A percentile compares a stretch with the other conserved stretches of the same genome.
phyloP scores from a whole-genome alignment of 1,140 invertebrate species.

The Dendrolimus punctatus region DNA sequence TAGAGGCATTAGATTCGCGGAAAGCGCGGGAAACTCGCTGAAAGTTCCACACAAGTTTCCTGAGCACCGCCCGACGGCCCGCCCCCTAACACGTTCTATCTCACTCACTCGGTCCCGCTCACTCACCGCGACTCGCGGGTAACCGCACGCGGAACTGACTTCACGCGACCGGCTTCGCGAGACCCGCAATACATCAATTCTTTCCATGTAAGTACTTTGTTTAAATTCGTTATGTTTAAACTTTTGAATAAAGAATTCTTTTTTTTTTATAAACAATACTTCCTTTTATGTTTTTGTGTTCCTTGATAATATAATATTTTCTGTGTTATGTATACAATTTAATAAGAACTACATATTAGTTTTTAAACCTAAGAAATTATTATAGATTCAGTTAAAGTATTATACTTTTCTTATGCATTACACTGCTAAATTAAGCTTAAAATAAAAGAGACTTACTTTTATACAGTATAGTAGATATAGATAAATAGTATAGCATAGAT shows the following conservation, averaged over 20 bases:
- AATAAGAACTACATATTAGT: too few species aligned
- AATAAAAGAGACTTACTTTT: not conserved
- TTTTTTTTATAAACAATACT: too few species aligned
- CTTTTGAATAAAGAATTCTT: too few species aligned
- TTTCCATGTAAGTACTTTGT: slow-evolving; percentile 6
- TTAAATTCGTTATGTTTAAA: too few species aligned
- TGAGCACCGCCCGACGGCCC: slow-evolving; percentile 35
- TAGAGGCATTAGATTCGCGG: slow-evolving; percentile 4
- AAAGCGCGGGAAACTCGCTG: slow-evolving; percentile 47
- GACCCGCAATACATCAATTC: slow-evolving; percentile 10
- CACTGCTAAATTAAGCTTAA: too few species aligned
- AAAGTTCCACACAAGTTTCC: slow-evolving; percentile 40
- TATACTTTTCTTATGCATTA: too few species aligned
- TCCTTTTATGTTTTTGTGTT: too few species aligned
- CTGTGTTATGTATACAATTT: too few species aligned
- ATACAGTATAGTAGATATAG: not conserved
- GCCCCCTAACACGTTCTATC: slow-evolving; percentile 29
- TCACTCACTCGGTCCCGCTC: slow-evolving; percentile 26
- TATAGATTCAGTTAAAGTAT: too few species aligned
- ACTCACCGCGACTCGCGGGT: slow-evolving; percentile 28
- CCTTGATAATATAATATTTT: too few species aligned
- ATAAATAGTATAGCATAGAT: not conserved
- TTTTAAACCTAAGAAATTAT: too few species aligned
- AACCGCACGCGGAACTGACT: slow-evolving; percentile 29
- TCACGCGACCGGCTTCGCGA: slow-evolving; percentile 4